Conservation (phyloP, 2,797 vertebrate species). For the Myotis daubentonii region DNA sequence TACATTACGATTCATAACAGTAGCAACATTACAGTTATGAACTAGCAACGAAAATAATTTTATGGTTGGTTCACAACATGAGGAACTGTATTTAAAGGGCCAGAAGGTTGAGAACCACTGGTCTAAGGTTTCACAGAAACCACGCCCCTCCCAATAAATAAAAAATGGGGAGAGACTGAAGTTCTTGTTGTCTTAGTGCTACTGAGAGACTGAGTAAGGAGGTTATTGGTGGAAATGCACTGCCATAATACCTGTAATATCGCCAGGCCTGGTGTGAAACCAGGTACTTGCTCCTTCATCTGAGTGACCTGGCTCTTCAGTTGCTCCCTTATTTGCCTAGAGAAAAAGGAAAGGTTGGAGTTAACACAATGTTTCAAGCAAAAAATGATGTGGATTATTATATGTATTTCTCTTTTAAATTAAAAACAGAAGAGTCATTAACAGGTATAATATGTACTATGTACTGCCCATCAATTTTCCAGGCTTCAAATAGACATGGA, state of each 20-base stretch:
- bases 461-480: neutral
- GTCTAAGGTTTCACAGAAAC: neutral
- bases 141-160: neutral
- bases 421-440: neutral
- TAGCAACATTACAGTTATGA: too few species aligned
- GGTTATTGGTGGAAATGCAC: neutral
- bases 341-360: constrained; percentile 35
- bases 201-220: neutral
- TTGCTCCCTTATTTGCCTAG: constrained; percentile 91
- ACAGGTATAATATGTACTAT: neutral
- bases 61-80: too few species aligned
- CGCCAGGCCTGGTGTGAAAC: constrained; percentile 94
- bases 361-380: constrained; percentile 57
- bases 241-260: constrained; percentile 92
- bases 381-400: neutral
- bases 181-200: neutral
- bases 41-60: too few species aligned
- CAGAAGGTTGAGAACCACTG: neutral
- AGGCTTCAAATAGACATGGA: neutral
- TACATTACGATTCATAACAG: too few species aligned
- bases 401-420: constrained; percentile 16
- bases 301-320: constrained; percentile 92
- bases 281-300: constrained; percentile 90
- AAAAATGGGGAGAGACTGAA: too few species aligned
- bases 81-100: too few species aligned